Percentiles rank a stretch among this genome's conserved stretches.
phyloP scores from a whole-genome alignment of 2,888 invertebrate species.

The Drosophila colorata region DNA sequence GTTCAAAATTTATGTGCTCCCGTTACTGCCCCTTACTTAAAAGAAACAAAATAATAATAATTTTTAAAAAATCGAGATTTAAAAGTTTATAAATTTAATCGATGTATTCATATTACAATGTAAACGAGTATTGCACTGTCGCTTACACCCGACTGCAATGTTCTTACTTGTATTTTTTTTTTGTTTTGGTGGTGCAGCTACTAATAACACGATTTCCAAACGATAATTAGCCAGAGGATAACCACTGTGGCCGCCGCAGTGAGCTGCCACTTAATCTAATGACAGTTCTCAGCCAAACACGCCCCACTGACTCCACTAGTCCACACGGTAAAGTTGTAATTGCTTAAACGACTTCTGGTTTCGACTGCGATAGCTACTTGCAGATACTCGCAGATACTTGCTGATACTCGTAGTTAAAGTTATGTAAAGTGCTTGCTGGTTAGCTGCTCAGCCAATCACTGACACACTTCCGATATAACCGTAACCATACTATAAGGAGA shows the following conservation, averaged over 20 bases:
- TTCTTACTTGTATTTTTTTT: neutral
- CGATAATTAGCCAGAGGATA: constrained; percentile 69
- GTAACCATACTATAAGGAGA: constrained; percentile 59
- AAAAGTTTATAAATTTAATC: no score
- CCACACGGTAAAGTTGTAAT: constrained; percentile 51
- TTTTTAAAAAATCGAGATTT: no score
- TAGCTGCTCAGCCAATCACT: constrained; percentile 41
- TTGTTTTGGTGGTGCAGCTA: constrained; percentile 30
- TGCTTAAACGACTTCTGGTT: constrained; percentile 79
- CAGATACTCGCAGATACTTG: constrained; percentile 39
- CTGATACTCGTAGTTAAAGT: constrained; percentile 44
- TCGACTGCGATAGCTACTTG: constrained; percentile 46
- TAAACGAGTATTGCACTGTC: no score
- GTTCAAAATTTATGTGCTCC: no score
- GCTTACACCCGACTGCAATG: no score
- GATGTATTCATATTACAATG: no score
- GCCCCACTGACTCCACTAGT: constrained; percentile 40
- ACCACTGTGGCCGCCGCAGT: constrained; percentile 21
- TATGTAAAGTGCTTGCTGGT: constrained; percentile 64
- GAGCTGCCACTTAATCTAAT: constrained; percentile 77
- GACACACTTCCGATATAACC: constrained; percentile 76
- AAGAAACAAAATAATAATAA: no score
- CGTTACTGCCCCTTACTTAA: no score
- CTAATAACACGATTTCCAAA: constrained; percentile 77
- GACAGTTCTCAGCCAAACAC: constrained; percentile 72